Percentiles rank a stretch among this genome's conserved stretches.
Conservation (phyloP, 2,113 vertebrate species). For the Dasyornis broadbenti region DNA sequence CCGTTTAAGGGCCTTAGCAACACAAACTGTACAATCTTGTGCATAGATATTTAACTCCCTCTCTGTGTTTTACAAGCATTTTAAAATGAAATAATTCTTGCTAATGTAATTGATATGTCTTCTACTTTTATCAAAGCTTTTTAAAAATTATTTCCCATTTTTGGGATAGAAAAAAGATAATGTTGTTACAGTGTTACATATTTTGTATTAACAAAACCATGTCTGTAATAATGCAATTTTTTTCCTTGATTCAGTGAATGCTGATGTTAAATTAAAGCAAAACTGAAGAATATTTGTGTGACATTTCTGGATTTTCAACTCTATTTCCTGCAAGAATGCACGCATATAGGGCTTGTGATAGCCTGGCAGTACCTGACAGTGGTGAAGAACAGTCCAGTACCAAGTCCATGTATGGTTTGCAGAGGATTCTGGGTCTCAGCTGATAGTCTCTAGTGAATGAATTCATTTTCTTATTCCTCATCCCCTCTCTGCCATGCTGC, state of each 20-base stretch:
- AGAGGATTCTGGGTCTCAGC: neutral
- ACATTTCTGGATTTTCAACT: neutral
- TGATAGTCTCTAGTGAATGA: neutral
- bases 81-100: neutral
- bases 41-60: neutral
- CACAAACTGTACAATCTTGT: neutral
- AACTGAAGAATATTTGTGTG: neutral
- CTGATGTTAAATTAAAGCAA: neutral
- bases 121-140: neutral
- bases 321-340: fast-evolving
- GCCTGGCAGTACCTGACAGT: neutral
- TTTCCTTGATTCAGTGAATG: neutral
- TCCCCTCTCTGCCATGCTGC: neutral
- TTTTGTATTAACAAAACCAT: neutral
- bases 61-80: neutral
- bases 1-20: neutral
- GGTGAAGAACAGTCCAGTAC: neutral
- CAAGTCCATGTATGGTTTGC: fast-evolving
- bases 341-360: neutral
- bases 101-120: neutral
- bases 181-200: neutral
- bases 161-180: neutral
- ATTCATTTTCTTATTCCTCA: neutral
- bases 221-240: neutral
- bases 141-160: neutral